phyloP scores from a whole-genome alignment of 2,113 vertebrate species.

The Sapajus apella region DNA sequence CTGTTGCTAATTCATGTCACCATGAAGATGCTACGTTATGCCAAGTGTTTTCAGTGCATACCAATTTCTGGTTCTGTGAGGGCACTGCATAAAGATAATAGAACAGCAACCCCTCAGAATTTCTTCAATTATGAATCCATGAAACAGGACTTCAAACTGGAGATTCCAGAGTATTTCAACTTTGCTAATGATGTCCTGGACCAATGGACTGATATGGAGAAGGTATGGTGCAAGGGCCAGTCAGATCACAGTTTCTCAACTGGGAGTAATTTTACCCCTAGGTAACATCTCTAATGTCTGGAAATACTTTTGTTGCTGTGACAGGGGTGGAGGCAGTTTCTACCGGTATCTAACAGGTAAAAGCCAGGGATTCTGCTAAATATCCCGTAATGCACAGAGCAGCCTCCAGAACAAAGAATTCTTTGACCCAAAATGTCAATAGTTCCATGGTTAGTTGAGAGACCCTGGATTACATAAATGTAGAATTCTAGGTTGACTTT shows the following conservation, averaged over 20 bases:
- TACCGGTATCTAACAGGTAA: not conserved
- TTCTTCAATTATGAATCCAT: constrained; percentile 85
- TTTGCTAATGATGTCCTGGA: constrained; percentile 90
- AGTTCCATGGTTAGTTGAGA: not conserved
- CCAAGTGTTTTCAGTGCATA: not conserved
- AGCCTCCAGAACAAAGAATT: not conserved
- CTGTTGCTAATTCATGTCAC: constrained; percentile 8
- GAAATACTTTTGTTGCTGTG: not conserved
- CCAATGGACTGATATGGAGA: constrained; percentile 86
- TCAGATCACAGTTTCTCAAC: not conserved
- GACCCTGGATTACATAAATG: not conserved
- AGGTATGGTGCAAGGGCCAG: constrained; percentile 79
- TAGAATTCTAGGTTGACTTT: not conserved
- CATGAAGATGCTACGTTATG: constrained; percentile 50
- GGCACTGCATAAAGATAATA: constrained; percentile 53
- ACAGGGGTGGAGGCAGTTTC: not conserved
- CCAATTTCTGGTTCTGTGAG: constrained; percentile 32
- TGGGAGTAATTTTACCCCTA: not conserved
- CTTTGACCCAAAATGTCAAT: not conserved
- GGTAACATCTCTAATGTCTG: not conserved
- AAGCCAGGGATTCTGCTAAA: not conserved
- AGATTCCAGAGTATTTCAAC: constrained; percentile 88
- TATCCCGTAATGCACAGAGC: not conserved
- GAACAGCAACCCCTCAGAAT: constrained; percentile 78
- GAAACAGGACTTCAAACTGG: constrained; percentile 79